A percentile compares a stretch with the other conserved stretches of the same genome.
These are phyloP conservation scores for Lordiphosa clarofinis DNA, from an alignment of 1,140 invertebrate species.

Conservation along the genomic window DNA sequence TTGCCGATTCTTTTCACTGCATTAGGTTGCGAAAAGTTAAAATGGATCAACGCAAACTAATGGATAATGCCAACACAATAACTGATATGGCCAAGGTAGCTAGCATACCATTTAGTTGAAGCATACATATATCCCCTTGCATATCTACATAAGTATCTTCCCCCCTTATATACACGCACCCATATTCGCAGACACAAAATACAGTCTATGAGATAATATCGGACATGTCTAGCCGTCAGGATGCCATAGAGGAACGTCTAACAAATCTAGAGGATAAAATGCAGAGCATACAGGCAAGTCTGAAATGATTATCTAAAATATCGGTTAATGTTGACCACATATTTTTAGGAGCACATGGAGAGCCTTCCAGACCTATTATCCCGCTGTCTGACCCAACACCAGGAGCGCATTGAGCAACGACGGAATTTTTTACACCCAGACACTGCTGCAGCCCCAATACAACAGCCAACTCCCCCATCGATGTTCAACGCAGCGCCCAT, in stretches of 20 bases:
- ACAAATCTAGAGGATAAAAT: constrained; percentile 93
- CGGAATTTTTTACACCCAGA: constrained; percentile 92
- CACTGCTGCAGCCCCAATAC: constrained; percentile 82
- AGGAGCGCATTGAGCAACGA: constrained; percentile 86
- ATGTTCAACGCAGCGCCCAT: constrained; percentile 79
- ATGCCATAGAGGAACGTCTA: constrained; percentile 92
- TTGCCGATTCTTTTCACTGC: constrained; percentile 59
- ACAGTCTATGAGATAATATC: constrained; percentile 98
- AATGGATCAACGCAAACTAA: constrained; percentile 99
- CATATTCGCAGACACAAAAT: constrained; percentile 91
- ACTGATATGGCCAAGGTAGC: constrained; percentile 99
- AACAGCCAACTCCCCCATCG: constrained; percentile 75
- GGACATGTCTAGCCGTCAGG: constrained; percentile 95
- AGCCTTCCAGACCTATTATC: constrained; percentile 90
- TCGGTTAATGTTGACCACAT: too few relatives aligned
- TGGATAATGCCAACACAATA: constrained; percentile 99
- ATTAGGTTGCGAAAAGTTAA: constrained; percentile 97
- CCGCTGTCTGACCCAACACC: constrained; percentile 86
- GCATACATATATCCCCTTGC: constrained; percentile 1
- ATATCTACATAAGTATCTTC: not conserved
- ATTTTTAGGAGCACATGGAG: constrained; percentile 82
- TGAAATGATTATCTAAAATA: too few relatives aligned
- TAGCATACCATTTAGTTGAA: constrained; percentile 19
- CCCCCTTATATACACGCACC: not conserved
- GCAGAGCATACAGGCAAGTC: constrained; percentile 84